A percentile compares a stretch with the other conserved stretches of the same genome.
These are phyloP conservation scores for Synergus itoensis DNA, from an alignment of 2,888 invertebrate species.

Conservation along the genomic window DNA sequence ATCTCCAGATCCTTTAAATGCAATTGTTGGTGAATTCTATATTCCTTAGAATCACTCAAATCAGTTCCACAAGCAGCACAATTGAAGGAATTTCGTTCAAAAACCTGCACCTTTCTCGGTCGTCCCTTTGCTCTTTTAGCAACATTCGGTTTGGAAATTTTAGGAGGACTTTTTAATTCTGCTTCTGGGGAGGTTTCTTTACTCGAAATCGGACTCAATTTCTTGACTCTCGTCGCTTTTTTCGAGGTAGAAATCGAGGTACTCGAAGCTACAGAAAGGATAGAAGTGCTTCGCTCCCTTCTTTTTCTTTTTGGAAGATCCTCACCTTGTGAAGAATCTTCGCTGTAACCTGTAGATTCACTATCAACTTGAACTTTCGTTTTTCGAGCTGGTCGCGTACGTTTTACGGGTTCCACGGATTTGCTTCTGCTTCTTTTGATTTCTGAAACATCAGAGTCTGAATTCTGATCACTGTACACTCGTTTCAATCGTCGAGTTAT, in stretches of 20 bases:
- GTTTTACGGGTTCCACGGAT: slow-evolving; percentile 45
- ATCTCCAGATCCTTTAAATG: slow-evolving; percentile 20
- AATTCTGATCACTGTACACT: slow-evolving; percentile 37
- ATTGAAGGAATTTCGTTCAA: neutral
- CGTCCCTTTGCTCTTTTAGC: neutral
- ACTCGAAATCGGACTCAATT: slow-evolving; percentile 44
- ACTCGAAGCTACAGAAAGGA: slow-evolving; percentile 6
- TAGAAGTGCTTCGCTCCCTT: slow-evolving; percentile 41
- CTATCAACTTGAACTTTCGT: neutral
- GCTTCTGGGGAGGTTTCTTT: slow-evolving; percentile 44
- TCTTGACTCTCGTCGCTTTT: slow-evolving; percentile 10
- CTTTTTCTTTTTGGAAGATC: slow-evolving; percentile 21
- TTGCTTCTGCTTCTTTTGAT: slow-evolving; percentile 15
- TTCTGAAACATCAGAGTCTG: slow-evolving; percentile 38
- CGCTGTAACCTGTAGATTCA: neutral
- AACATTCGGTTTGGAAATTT: neutral
- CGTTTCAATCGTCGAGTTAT: neutral
- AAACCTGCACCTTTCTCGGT: neutral
- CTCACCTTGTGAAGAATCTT: neutral
- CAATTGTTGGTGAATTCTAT: slow-evolving; percentile 14
- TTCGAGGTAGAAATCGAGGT: neutral
- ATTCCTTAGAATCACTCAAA: neutral
- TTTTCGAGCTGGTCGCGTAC: neutral
- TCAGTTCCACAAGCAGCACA: slow-evolving; percentile 10
- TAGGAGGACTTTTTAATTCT: slow-evolving; percentile 45